Evolutionary conservation across 2,797 vertebrate species (phyloP), one percentile per base, ranked within the genome.

Genomic region (Neosilurus hyrtlii): DNA sequence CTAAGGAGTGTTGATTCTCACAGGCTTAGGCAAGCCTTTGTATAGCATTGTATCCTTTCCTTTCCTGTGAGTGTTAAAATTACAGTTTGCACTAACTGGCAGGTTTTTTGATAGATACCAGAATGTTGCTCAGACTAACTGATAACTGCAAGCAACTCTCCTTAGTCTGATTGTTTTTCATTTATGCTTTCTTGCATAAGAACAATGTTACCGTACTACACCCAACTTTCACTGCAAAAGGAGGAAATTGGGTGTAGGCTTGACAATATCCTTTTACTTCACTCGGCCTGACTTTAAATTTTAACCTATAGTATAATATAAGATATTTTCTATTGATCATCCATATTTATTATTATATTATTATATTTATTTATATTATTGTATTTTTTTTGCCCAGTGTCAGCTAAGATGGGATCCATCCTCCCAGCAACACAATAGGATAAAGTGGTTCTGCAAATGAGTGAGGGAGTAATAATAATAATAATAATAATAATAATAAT

Each of bases 1-100:
- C 16, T 74, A 76, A 77, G 22, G 18, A 71, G 75, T 62, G 59
- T 12, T 56, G 49, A 57, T 80, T 66, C 49, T 65, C 9, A 65
- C 61, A 35, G 70, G 70, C 51, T 74, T 67, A n/a, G 4, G 1
- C 68, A 74, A 80, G 11, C n/a, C 63, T 10, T 73, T 56, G 1
- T 9, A 24, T 15, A n/a, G n/a, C n/a, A n/a, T n/a, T 30, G 14
- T 30, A 59, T 22, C 1, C 18, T 0, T 61, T 10, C 11, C 51
- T 57, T 14, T n/a, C 18, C 62, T 43, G 7, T 22, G 9, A 49
- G 12, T 35, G 37, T 11, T 49, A 24, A 16, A 77, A 59, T n/a
- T 74, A 15, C 59, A 24, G 22, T 35, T 54, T 35, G 8, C 20
- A 18, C 14, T 54, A 83, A 71, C 63, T n/a, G 63, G 14, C 7